Evolutionary conservation across 2,888 invertebrate genomes (phyloP).

Genomic region (Chrysolina americana): DNA sequence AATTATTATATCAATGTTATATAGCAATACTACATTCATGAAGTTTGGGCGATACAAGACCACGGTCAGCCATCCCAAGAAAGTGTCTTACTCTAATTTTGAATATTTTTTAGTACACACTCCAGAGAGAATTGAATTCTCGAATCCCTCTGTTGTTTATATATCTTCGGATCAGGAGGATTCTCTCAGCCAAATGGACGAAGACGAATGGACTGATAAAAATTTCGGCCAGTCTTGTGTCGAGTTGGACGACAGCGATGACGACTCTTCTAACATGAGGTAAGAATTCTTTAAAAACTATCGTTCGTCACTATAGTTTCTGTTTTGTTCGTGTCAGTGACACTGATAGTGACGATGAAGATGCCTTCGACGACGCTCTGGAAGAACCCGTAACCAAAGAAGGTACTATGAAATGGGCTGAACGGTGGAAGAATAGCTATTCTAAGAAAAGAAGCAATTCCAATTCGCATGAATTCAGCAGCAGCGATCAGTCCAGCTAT

Average conservation of each 20-base stretch:
- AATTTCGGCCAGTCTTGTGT: slow-evolving; percentile 89
- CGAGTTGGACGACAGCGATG: slow-evolving; percentile 72
- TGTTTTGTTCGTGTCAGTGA: slow-evolving; percentile 67
- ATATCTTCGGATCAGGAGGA: slow-evolving; percentile 77
- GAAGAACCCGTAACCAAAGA: slow-evolving; percentile 77
- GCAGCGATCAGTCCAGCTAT: slow-evolving; percentile 69
- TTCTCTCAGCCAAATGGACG: slow-evolving; percentile 86
- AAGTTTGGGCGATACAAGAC: too few relatives aligned
- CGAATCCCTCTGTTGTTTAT: slow-evolving; percentile 76
- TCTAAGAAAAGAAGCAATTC: slow-evolving; percentile 63
- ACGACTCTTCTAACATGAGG: slow-evolving; percentile 75
- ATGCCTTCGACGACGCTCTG: slow-evolving; percentile 79
- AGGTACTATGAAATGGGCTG: slow-evolving; percentile 79
- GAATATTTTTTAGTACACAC: slow-evolving; percentile 72
- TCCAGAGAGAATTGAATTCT: slow-evolving; percentile 86
- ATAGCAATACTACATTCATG: too few relatives aligned
- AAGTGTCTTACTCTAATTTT: background rate
- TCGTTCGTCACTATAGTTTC: too few relatives aligned
- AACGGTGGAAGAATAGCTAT: slow-evolving; percentile 77
- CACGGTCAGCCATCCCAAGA: too few relatives aligned
- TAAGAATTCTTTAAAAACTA: slow-evolving; percentile 46
- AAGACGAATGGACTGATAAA: slow-evolving; percentile 95
- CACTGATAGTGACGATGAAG: slow-evolving; percentile 76
- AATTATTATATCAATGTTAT: too few relatives aligned
- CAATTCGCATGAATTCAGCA: slow-evolving; percentile 66